Evolutionary conservation across 2,888 invertebrate species (phyloP), one percentile per base, ranked within the genome.

Genomic region (Tribolium freemani): DNA sequence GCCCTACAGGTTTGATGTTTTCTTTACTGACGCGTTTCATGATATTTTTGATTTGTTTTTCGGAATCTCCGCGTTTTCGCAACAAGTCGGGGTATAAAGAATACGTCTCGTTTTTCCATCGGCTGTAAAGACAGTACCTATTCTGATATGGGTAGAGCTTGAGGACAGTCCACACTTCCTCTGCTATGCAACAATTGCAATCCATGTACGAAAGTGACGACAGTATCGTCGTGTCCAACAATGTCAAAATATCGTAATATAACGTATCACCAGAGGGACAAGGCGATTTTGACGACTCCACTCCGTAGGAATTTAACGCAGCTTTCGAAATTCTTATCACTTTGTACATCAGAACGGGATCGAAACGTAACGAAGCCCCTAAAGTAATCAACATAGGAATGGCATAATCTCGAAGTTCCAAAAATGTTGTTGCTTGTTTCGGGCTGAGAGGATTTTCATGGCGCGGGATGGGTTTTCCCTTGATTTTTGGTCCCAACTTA

Each of bases 11-110:
- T 86, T 99, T 99, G 4, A 98, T 96, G 82, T 98, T 99, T 86
- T 99, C 99, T 85, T 99, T 99, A 80, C 97, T 97, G 44, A 97
- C 96, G 75, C 95, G 92, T 88, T 99, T 98, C 96, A 99, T 97
- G 44, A 98, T 94, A 77, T 96, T 96, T 84, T 97, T 97, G 56
- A 98, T 95, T 82, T 95, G 92, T 83, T 97, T 97, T 77, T 96
- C 91, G 0, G 95, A 93, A 83, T 96, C 94, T 0, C 96, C 97
- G 48, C 94, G 91, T 38, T 95, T 93, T 13, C 94, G 90, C 82
- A 97, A 90, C 63, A 99, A 87, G 46, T 93, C 90, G 0, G 98
- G 95, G 86, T 98, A 96, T 53, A 93, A 88, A 71, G 91, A 89
- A 77, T 93, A 93, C 0, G 94, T 92, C 69, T 97, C 96, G 83